Evolutionary conservation across 2,113 vertebrate species (phyloP).

Genomic region (Cephalopholis sonnerati): DNA sequence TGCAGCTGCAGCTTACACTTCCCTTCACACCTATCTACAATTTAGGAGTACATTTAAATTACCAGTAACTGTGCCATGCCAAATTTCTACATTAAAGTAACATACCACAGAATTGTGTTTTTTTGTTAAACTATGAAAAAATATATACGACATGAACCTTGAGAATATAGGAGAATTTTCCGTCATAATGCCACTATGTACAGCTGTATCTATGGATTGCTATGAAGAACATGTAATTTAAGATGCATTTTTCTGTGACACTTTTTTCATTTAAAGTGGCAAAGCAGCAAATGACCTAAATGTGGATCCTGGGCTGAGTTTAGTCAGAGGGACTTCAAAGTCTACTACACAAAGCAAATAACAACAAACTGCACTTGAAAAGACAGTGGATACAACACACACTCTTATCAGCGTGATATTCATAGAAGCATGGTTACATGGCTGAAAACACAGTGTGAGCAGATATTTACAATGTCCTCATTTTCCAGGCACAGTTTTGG

Average conservation of each 20-base stretch:
- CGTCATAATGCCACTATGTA: not conserved
- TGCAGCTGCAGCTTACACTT: too few species aligned
- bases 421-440: not conserved
- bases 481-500: conserved; percentile 2
- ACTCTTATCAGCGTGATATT: conserved; percentile 3
- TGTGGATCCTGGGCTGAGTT: not conserved
- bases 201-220: not conserved
- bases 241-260: not conserved
- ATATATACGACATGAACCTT: not conserved
- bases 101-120: too few species aligned
- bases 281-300: not conserved
- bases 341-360: not conserved
- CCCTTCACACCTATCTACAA: too few species aligned
- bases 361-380: conserved; percentile 16
- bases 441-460: not conserved
- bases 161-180: not conserved
- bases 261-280: fast-evolving
- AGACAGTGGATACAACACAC: not conserved
- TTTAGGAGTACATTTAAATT: too few species aligned
- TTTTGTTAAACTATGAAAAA: not conserved
- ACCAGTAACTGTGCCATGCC: not conserved
- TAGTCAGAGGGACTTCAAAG: conserved; percentile 17
- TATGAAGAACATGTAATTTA: not conserved
- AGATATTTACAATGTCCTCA: conserved; percentile 6
- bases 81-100: not conserved